Conservation (phyloP, 2,113 vertebrate species). For the Rattus norvegicus region DNA sequence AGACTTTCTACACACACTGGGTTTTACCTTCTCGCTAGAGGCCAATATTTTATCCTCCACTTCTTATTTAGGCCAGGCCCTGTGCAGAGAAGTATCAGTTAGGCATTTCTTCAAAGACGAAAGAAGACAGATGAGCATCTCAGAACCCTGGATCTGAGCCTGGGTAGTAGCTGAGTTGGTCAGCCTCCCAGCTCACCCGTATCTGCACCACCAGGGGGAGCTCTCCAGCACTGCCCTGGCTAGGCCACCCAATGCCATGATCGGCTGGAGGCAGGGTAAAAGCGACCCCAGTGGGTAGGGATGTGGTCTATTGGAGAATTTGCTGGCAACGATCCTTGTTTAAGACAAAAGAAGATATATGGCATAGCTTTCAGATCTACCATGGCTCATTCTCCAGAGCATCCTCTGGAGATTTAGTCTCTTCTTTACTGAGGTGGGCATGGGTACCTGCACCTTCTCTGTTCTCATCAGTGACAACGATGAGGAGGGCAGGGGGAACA, state of each 20-base stretch:
- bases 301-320: not conserved
- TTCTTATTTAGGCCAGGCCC: not conserved
- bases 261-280: no score
- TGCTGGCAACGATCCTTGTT: not conserved
- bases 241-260: no score
- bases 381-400: not conserved
- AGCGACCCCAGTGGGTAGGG: not conserved
- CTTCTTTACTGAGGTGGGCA: not conserved
- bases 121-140: no score
- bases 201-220: no score
- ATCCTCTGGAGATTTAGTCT: not conserved
- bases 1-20: not conserved
- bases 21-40: not conserved
- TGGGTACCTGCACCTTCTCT: not conserved
- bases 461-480: not conserved
- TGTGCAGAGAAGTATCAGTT: not conserved
- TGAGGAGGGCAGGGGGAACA: no score
- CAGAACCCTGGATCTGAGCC: no score
- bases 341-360: not conserved
- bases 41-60: not conserved
- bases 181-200: no score
- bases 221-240: no score
- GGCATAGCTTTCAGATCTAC: not conserved
- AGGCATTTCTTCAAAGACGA: not conserved
- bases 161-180: no score